Evolutionary conservation across 2,888 invertebrate species (phyloP), one percentile per base, ranked within the genome.

Genomic region (Tenthredo amoena): DNA sequence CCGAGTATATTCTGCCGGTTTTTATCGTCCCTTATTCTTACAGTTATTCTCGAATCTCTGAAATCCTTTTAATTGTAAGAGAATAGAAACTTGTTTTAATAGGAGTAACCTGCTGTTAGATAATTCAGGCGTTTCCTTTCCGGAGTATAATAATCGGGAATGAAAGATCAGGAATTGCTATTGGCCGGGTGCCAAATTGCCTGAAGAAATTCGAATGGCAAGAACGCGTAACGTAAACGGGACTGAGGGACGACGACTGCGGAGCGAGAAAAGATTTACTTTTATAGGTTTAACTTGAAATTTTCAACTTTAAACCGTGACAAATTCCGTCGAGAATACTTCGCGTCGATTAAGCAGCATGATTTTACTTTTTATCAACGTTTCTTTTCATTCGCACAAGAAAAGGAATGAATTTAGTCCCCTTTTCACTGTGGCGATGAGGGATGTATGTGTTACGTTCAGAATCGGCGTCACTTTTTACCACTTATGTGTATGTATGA

Each of bases 211-310:
- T 40, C 21, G 81, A 62, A 62, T 50, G 62, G 81, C 21, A 81
- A 58, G 26, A 43, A 58, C 37, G 58, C 79, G 81, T 58, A 62
- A 40, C 26, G 37, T 58, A 81, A 81, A 81, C 37, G 50, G 40
- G 37, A 21, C 37, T 40, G 62, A 81, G 62, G 21, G 40, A 81
- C 81, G 40, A 81, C 81, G 37, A 77, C 26, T 77, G 34, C 26
- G 21, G 12, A 34, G 40, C 34, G 77, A 77, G 81, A n/a, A 81
- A 81, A 81, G 81, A 81, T 62, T 81, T 62, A 81, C 81, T 62
- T 81, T 81, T 81, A 81, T 81, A 21, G 81, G 58, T 81, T 81
- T 40, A 81, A 81, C 58, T 81, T 81, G 37, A 31, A 81, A 81
- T 81, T 81, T 37, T 34, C 4, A 62, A 81, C 37, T 81, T 81